A percentile compares a stretch with the other conserved stretches of the same genome.
phyloP scores from a whole-genome alignment of 2,113 vertebrate genomes.

The Pteropus alecto region DNA sequence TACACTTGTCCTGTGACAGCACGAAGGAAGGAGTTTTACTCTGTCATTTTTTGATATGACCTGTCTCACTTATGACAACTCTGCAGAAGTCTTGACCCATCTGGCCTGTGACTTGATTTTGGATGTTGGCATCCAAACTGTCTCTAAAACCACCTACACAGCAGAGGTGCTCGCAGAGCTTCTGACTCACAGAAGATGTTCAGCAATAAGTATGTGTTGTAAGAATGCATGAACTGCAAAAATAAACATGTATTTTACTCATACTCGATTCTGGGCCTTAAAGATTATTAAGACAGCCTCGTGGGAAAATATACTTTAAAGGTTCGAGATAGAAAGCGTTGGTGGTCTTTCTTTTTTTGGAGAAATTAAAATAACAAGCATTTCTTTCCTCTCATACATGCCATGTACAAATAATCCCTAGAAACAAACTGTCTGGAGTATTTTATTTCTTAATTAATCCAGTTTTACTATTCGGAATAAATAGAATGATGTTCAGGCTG shows the following conservation, averaged over 20 bases:
- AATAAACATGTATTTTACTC: background rate
- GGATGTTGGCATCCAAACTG: background rate
- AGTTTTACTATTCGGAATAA: conserved; percentile 79
- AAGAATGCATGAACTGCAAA: background rate
- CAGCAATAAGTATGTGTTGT: background rate
- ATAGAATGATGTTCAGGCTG: conserved; percentile 64
- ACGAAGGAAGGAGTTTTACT: background rate
- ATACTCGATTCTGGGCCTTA: background rate
- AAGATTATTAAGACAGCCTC: background rate
- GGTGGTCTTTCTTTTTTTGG: background rate
- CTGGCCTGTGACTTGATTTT: background rate
- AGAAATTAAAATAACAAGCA: conserved; percentile 1
- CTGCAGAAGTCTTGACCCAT: background rate
- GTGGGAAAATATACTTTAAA: background rate
- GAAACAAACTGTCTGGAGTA: conserved; percentile 75
- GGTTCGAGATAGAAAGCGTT: background rate
- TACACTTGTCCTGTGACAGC: background rate
- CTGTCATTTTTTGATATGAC: background rate
- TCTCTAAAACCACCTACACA: background rate
- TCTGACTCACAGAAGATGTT: background rate
- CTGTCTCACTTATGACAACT: background rate
- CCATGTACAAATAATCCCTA: conserved; percentile 72
- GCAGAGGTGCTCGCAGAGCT: background rate
- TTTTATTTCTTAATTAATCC: conserved; percentile 81
- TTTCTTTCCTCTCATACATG: conserved; percentile 11